Base-by-base conservation (phyloP, 2,797 vertebrate genomes). In the Gila robusta region DNA sequence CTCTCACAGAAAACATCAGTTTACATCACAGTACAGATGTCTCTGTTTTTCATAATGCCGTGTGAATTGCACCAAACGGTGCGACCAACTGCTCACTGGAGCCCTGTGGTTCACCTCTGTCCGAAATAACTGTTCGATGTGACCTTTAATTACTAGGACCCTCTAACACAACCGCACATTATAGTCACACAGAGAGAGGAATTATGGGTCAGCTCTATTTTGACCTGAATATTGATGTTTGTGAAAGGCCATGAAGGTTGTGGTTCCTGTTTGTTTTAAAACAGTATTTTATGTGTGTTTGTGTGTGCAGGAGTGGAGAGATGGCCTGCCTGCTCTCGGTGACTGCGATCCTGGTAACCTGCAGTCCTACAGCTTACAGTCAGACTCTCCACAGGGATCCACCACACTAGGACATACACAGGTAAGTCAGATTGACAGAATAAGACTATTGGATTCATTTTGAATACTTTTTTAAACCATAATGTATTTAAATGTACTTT, bases 241-340 rank as follows among this genome's bases (percentile, higher is more conserved):
- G 23, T 88, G 69, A 80, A 47, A 80, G 44, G 52, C 52, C 39
- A 23, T 52, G 79, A 83, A 52, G 56, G 26, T 37, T 67, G 62
- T 66, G n/a, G 23, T 85, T 79, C 64, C 23, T 80, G 54, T 44
- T 54, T 71, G 49, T 79, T 71, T 71, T 85, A 54, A 54, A 52
- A n/a, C 3, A 74, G 4, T 81, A 23, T 84, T 23, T 14, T 69
- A 66, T 66, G 52, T 82, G 47, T 90, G 41, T 82, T 1, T 78
- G 16, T 77, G 41, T 85, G 19, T 32, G 7, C 88, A 96, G 96
- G 95, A 95, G 91, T 95, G 95, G 94, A 96, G 92, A 89, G 95
- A 95, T 64, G 91, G 93, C 81, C 90, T 95, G 21, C 93, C 93
- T 1, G 94, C 92, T 84, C 93, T 94, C 0, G 92, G 95, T 85